Evolutionary conservation across 2,888 invertebrate genomes (phyloP).

Genomic region (Chaetoderma sp.): DNA sequence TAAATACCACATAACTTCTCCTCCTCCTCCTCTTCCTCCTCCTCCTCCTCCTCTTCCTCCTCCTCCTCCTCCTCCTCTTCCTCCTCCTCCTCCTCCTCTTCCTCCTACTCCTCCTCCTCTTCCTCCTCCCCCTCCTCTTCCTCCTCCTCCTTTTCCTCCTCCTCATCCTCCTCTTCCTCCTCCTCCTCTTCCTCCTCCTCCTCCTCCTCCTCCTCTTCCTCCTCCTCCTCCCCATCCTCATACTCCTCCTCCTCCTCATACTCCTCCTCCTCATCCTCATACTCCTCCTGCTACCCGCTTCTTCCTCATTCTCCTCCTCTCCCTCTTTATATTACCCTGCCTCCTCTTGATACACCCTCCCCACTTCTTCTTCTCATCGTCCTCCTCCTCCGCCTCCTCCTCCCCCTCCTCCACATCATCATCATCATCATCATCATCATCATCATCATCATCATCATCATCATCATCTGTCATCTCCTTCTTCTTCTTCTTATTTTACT

Average conservation of each 20-base stretch:
- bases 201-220: constrained; percentile 13
- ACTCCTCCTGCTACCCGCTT: constrained; percentile 20
- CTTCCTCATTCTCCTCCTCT: constrained; percentile 17
- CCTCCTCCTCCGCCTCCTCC: too few relatives aligned
- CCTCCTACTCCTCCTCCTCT: constrained; percentile 3
- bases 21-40: neutral
- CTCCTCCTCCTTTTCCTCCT: constrained; percentile 2
- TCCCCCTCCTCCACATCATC: too few relatives aligned
- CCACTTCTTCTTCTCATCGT: constrained; percentile 6
- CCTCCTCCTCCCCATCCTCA: too few relatives aligned
- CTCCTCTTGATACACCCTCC: neutral
- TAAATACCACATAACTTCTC: neutral
- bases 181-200: neutral
- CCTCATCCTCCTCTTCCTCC: too few relatives aligned
- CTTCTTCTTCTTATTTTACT: too few relatives aligned
- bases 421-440: constrained; percentile 20
- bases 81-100: constrained; percentile 7
- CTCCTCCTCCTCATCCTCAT: constrained; percentile 30
- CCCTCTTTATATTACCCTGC: too few relatives aligned
- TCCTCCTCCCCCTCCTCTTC: neutral
- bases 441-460: constrained; percentile 23
- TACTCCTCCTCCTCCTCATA: constrained; percentile 28
- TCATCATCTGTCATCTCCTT: too few relatives aligned
- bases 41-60: neutral
- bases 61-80: neutral